These are phyloP conservation scores for Chrysaora quinquecirrha DNA, from an alignment of 30 jellyfish, hydroid and myxozoan species.

Conservation along the genomic window DNA sequence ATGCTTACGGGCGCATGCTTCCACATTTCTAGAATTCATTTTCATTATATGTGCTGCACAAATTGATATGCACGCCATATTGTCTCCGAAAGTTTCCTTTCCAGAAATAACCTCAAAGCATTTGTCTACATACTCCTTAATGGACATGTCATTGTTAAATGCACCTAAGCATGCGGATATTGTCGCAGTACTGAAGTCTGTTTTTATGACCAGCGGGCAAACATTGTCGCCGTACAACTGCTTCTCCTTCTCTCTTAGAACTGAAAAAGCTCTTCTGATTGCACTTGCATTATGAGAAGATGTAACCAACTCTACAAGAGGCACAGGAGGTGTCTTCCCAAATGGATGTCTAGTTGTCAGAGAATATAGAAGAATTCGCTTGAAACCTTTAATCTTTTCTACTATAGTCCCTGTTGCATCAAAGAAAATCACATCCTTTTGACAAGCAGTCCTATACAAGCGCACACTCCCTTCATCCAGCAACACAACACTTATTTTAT, in stretches of 20 bases:
- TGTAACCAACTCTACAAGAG: constrained; percentile 3
- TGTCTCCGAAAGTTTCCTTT: not conserved
- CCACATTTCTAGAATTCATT: not conserved
- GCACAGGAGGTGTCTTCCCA: constrained; percentile 27
- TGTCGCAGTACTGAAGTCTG: not conserved
- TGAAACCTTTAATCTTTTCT: constrained; percentile 5
- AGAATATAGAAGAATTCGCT: no score
- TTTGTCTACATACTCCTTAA: not conserved
- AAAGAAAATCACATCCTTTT: not conserved
- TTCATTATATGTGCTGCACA: not conserved
- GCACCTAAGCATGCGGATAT: not conserved
- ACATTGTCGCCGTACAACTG: constrained; percentile 5
- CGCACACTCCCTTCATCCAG: not conserved
- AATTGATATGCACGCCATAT: not conserved
- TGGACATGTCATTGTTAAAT: not conserved
- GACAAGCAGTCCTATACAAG: not conserved
- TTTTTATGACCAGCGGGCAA: constrained; percentile 9
- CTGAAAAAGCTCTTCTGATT: not conserved
- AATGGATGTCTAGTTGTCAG: constrained; percentile 18
- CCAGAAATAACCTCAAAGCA: not conserved
- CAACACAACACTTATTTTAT: not conserved
- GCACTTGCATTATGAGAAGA: constrained; percentile 24
- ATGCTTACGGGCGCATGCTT: not conserved
- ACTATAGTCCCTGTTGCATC: constrained; percentile 10
- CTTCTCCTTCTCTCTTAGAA: constrained; percentile 21